Evolutionary conservation across 1,140 invertebrate species (phyloP).

Genomic region (Danaus plexippus): DNA sequence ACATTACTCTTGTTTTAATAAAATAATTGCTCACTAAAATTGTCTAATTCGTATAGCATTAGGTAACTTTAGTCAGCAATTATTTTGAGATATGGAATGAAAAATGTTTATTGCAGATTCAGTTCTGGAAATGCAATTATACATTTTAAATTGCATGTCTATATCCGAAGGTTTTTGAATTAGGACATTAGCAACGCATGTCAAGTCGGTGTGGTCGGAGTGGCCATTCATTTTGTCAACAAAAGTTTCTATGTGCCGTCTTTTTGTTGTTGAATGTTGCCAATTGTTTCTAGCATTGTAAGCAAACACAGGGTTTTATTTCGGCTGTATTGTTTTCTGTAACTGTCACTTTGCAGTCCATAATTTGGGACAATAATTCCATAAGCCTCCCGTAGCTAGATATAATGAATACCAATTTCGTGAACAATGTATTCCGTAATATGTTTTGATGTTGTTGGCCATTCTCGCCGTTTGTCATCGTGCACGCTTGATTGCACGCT

Average conservation of each 20-base stretch:
- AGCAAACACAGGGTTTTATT: conserved; percentile 45
- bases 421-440: conserved; percentile 55
- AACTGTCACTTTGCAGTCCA: conserved; percentile 37
- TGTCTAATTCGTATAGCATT: not conserved
- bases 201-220: conserved; percentile 51
- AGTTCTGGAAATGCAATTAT: conserved; percentile 19
- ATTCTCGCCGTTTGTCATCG: conserved; percentile 41
- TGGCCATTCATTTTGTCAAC: conserved; percentile 40
- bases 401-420: conserved; percentile 54
- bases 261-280: conserved; percentile 37
- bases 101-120: conserved; percentile 8
- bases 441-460: conserved; percentile 63
- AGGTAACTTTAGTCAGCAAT: not conserved
- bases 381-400: conserved; percentile 48
- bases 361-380: conserved; percentile 37
- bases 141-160: conserved; percentile 22
- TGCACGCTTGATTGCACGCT: conserved; percentile 38
- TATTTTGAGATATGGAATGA: not conserved
- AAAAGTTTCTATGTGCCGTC: conserved; percentile 34
- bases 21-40: not conserved
- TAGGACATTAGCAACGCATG: conserved; percentile 59
- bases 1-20: not conserved
- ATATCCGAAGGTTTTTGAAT: conserved; percentile 30
- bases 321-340: conserved; percentile 24
- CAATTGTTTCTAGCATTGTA: conserved; percentile 44